Evolutionary conservation across 2,797 vertebrate genomes (phyloP), one percentile per base, ranked within the genome.

Genomic region (Trematomus bernacchii): DNA sequence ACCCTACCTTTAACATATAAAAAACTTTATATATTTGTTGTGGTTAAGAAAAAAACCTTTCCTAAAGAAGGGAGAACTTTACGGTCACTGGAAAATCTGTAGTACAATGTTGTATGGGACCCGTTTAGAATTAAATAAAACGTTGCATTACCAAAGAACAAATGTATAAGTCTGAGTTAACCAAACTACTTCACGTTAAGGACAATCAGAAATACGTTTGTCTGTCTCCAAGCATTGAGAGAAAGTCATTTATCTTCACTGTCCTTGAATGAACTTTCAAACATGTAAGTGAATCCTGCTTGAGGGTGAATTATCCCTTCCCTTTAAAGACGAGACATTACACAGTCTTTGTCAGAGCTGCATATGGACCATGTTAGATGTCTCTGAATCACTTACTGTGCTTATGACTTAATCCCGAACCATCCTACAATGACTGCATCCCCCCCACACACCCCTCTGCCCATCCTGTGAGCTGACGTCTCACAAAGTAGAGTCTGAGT

Each of bases 321-420:
- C 18, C 46, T 6, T 42, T 19, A 9, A 6, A 43, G 52, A 71
- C 15, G 2, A 60, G 55, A 64, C 63, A 2, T 47, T 8, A 37
- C 40, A 11, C 21, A 2, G 3, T 51, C n/a, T 46, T 44, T 13
- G 12, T 58, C 27, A 59, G 4, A 43, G 55, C 61, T 19, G 11
- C 79, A 66, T 33, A 23, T 23, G 76, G 79, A 81, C 82, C 86
- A 87, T 82, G 82, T 2, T 71, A 14, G 62, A 5, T 13, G 43
- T 60, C 51, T 85, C 68, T 61, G 75, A 89, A 70, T 83, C 77
- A 69, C 68, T 40, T n/a, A 54, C 47, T 19, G 33, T 44, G 55
- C 21, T 47, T 7, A 19, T 85, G 87, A 90, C 65, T 84, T 80
- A 76, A 69, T 51, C 63, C 12, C 3, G 71, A 82, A 79, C 51